phyloP scores from a whole-genome alignment of 2,888 invertebrate genomes.

The Actias luna region DNA sequence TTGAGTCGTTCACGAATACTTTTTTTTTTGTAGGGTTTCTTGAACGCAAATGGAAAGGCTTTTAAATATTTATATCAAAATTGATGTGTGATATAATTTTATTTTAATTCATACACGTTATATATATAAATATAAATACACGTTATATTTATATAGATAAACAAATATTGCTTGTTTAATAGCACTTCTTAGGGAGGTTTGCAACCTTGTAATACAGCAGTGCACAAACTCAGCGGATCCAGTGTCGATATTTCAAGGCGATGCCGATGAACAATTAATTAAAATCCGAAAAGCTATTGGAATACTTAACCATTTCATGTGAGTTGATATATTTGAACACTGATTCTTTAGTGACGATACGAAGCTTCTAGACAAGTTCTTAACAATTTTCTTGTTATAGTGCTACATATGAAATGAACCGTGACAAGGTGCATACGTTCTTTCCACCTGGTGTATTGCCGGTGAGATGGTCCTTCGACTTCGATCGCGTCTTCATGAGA shows the following conservation, averaged over 20 bases:
- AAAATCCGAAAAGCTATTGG: slow-evolving; percentile 79
- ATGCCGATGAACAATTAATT: slow-evolving; percentile 87
- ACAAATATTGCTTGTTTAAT: slow-evolving; percentile 41
- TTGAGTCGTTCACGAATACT: not conserved
- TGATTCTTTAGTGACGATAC: not conserved
- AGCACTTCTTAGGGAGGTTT: slow-evolving; percentile 88
- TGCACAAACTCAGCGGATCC: slow-evolving; percentile 89
- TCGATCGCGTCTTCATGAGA: slow-evolving; percentile 86
- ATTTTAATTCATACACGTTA: not conserved
- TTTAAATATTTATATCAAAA: not conserved
- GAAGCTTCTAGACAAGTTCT: not conserved
- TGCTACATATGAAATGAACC: slow-evolving; percentile 78
- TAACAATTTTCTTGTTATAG: slow-evolving; percentile 37
- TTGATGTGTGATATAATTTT: not conserved
- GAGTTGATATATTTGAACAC: slow-evolving; percentile 37
- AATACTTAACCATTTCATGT: slow-evolving; percentile 82
- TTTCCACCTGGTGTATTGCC: slow-evolving; percentile 81
- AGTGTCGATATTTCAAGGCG: slow-evolving; percentile 91
- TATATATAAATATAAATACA: no score
- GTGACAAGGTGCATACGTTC: slow-evolving; percentile 77
- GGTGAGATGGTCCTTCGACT: slow-evolving; percentile 89
- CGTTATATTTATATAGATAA: no score
- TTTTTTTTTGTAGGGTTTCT: not conserved
- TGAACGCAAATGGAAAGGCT: not conserved
- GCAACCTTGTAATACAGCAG: slow-evolving; percentile 90